Conservation (phyloP, 1,140 invertebrate species). For the Tribolium madens region DNA sequence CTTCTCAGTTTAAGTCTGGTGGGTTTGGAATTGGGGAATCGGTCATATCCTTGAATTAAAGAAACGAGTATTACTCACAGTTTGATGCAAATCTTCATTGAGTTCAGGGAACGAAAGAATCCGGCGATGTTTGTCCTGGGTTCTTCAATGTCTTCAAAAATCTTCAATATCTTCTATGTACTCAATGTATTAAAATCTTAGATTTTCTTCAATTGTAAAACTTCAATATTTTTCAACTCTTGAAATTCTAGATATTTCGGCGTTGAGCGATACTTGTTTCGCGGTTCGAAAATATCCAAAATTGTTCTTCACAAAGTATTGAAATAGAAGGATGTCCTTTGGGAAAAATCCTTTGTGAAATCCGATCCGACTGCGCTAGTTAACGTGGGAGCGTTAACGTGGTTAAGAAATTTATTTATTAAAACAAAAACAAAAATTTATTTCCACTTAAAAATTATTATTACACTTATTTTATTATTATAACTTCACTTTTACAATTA, state of each 20-base stretch:
- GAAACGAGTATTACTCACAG: background rate
- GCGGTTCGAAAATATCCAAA: background rate
- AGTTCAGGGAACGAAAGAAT: background rate
- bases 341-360: no score
- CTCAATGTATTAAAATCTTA: background rate
- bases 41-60: background rate
- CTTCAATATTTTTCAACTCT: background rate
- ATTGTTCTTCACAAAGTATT: no score
- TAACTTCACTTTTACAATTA: no score
- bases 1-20: background rate
- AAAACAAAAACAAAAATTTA: no score
- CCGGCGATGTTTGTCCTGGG: background rate
- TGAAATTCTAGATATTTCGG: background rate
- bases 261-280: background rate
- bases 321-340: no score
- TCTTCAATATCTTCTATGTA: background rate
- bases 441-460: no score
- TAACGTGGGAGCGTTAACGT: no score
- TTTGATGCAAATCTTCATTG: background rate
- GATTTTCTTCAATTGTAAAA: background rate
- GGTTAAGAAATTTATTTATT: no score
- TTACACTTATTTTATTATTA: no score
- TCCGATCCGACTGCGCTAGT: no score
- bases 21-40: no score
- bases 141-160: background rate